Percentiles rank a stretch among this genome's conserved stretches.
Evolutionary conservation across 2,888 invertebrate genomes (phyloP).

Genomic region (Drosophila gaucha): DNA sequence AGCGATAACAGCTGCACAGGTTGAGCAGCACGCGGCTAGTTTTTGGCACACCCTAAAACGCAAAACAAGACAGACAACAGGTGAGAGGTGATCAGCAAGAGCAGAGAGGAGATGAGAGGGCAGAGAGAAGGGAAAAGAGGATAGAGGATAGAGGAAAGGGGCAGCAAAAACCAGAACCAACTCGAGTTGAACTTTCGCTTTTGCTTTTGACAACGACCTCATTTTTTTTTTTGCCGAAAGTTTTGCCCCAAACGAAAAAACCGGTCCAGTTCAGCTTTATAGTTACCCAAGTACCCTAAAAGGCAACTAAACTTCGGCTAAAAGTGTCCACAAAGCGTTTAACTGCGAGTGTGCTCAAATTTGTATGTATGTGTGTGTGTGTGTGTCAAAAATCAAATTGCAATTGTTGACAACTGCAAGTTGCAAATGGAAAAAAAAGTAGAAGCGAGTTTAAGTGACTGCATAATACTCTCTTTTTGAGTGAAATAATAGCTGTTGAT

Average conservation of each 20-base stretch:
- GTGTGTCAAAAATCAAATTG: not conserved
- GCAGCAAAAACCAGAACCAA: constrained; percentile 15
- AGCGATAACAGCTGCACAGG: constrained; percentile 49
- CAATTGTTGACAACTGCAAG: constrained; percentile 10
- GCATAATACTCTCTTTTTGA: not conserved
- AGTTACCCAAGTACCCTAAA: constrained; percentile 1
- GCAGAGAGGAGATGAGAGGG: not conserved
- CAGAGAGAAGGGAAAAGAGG: not conserved
- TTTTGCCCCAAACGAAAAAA: constrained; percentile 32
- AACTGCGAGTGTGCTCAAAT: constrained; percentile 12
- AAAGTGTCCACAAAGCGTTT: constrained; percentile 9
- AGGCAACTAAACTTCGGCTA: constrained; percentile 4
- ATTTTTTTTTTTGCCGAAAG: constrained; percentile 61
- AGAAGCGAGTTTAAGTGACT: not conserved
- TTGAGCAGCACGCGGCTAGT: constrained; percentile 14
- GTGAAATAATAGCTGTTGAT: no score
- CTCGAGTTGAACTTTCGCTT: constrained; percentile 53
- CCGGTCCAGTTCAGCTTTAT: constrained; percentile 38
- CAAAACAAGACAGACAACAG: constrained; percentile 5
- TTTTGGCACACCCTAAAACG: constrained; percentile 34
- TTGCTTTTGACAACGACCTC: constrained; percentile 67
- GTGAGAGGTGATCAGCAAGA: constrained; percentile 6
- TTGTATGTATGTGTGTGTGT: constrained; percentile 16
- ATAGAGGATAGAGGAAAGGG: not conserved
- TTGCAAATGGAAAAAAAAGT: not conserved